Base-by-base conservation (phyloP, 1,140 invertebrate genomes). In the Zaprionus kolodkinae region DNA sequence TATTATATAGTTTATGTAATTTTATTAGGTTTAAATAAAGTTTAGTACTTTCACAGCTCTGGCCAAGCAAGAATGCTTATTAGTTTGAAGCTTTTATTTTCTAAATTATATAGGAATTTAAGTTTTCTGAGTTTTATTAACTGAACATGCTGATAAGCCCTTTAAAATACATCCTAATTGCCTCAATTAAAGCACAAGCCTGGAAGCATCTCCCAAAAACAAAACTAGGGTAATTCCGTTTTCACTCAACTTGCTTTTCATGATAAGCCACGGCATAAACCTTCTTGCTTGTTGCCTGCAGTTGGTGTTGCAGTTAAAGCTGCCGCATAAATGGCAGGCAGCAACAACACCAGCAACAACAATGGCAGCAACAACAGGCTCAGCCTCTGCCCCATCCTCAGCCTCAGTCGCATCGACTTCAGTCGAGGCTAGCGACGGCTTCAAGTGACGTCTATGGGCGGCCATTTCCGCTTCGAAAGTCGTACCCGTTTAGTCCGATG, bases 391-490 rank as follows among this genome's bases (percentile, higher is more conserved):
- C 27, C n/a, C n/a, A n/a, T n/a, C n/a, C n/a, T n/a, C n/a, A n/a
- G n/a, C n/a, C n/a, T n/a, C 3, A 35, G 33, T 35, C 21, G 21
- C 21, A 21, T 21, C 33, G 33, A 35, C 7, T 7, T 4, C 13
- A 43, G 40, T 43, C 6, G 61, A 50, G 36, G 61, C 62, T 63
- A 38, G 52, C 40, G 72, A 77, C 35, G 67, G 69, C 78, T 66
- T 69, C 56, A 73, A 69, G 56, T 68, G 74, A 73, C 68, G 76
- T 70, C 72, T 55, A 76, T 81, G 76, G 72, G 66, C 76, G 78
- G 54, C 65, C 72, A 87, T 83, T 87, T 86, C 79, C 81, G 81
- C 69, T 84, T 84, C 81, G 15, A 72, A 87, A 82, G 82, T 82
- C 78, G 70, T 65, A 11, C 72, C 72, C 83, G 79, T 81, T 86